Conservation (phyloP, 2,888 invertebrate genomes). For the Leucoptera coffeella region DNA sequence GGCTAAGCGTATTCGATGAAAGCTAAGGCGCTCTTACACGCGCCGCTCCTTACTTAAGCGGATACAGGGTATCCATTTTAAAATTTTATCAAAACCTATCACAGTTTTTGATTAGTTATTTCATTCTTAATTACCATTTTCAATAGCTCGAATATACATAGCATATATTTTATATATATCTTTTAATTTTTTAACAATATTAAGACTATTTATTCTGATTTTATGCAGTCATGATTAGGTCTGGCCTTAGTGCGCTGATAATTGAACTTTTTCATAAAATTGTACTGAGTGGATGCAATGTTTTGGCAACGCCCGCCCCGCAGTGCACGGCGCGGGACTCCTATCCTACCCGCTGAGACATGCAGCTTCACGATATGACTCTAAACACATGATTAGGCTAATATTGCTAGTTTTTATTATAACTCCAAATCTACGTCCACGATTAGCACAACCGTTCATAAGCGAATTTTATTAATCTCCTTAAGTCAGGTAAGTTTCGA, state of each 20-base stretch:
- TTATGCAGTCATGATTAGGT: no score
- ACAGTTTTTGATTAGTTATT: slow-evolving; percentile 51
- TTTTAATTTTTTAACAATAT: slow-evolving; percentile 49
- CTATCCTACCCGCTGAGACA: no score
- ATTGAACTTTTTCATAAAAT: no score
- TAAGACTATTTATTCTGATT: slow-evolving; percentile 45
- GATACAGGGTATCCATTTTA: slow-evolving; percentile 23
- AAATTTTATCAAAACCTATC: slow-evolving; percentile 55
- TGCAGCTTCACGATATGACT: slow-evolving; percentile 39
- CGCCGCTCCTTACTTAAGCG: slow-evolving; percentile 11
- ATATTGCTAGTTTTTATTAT: slow-evolving; percentile 46
- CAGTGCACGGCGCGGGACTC: no score
- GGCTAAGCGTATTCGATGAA: slow-evolving; percentile 9
- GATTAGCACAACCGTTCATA: slow-evolving; percentile 53
- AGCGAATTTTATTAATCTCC: slow-evolving; percentile 44
- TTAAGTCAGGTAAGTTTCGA: slow-evolving; percentile 9
- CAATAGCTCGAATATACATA: slow-evolving; percentile 52
- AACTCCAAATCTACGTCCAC: slow-evolving; percentile 46
- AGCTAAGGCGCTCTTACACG: background rate
- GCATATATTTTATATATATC: slow-evolving; percentile 47
- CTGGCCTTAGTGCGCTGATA: no score
- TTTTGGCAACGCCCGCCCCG: no score
- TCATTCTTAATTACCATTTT: slow-evolving; percentile 39
- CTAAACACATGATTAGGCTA: slow-evolving; percentile 34
- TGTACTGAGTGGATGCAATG: no score